Evolutionary conservation across 2,113 vertebrate genomes (phyloP).

Genomic region (Girardinichthys multiradiatus): DNA sequence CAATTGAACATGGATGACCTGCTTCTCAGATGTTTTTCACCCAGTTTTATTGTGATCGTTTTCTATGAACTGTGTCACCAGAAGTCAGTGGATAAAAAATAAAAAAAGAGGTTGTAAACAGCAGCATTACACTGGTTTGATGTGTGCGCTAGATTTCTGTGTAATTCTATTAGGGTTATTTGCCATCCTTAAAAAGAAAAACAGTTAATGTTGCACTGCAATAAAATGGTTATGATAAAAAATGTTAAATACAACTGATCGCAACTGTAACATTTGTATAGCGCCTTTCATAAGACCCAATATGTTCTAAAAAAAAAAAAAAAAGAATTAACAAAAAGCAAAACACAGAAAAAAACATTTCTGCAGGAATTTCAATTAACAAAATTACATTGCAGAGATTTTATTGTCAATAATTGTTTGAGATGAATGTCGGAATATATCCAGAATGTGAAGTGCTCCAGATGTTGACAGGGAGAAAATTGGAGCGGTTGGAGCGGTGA

Average conservation of each 20-base stretch:
- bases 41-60: slow-evolving; percentile 5
- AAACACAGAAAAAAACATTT: too few species aligned
- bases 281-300: background rate
- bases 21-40: slow-evolving; percentile 50
- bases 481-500: background rate
- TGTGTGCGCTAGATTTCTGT: background rate
- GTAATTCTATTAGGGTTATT: background rate
- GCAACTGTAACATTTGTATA: background rate
- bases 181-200: background rate
- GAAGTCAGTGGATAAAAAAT: background rate
- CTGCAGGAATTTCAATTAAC: too few species aligned
- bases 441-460: too few species aligned
- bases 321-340: too few species aligned
- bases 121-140: background rate
- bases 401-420: background rate
- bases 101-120: background rate
- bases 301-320: background rate
- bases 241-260: background rate
- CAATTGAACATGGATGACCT: slow-evolving; percentile 38
- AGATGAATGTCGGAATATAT: too few species aligned
- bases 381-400: too few species aligned
- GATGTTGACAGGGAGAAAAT: too few species aligned
- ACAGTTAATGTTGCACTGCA: background rate
- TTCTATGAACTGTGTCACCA: slow-evolving; percentile 10
- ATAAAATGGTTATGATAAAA: background rate